Conservation (phyloP, 2,113 vertebrate genomes). For the Sceloporus undulatus region DNA sequence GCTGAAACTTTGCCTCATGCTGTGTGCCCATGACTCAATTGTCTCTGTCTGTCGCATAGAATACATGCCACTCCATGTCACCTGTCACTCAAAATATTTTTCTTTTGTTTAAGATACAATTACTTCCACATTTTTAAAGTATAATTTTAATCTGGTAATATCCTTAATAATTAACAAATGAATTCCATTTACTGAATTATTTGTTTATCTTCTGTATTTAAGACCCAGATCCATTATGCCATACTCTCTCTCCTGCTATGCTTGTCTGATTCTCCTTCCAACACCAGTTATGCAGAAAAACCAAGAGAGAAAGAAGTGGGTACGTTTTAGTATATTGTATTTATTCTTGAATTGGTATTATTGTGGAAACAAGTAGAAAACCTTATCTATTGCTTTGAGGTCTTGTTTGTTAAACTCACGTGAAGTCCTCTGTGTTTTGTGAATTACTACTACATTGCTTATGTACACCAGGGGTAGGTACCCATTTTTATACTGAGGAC, state of each 20-base stretch:
- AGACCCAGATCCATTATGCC: constrained; percentile 88
- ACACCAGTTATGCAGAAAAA: constrained; percentile 89
- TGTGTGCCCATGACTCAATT: too few relatives aligned
- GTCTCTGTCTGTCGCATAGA: too few relatives aligned
- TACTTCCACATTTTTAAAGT: too few relatives aligned
- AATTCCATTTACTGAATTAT: constrained; percentile 36
- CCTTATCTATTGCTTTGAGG: constrained; percentile 30
- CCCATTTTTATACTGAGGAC: neutral
- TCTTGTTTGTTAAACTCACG: constrained; percentile 32
- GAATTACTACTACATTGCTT: neutral
- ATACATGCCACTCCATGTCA: too few relatives aligned
- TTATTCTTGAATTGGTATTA: constrained; percentile 17
- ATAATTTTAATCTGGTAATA: constrained; percentile 4
- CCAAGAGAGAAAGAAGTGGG: constrained; percentile 83
- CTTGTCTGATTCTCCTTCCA: constrained; percentile 93
- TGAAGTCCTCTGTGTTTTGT: constrained; percentile 42
- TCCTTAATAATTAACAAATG: constrained; percentile 35
- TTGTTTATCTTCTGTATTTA: constrained; percentile 61
- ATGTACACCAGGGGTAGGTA: neutral
- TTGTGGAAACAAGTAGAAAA: neutral
- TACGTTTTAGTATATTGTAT: constrained; percentile 63
- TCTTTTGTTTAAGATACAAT: too few relatives aligned
- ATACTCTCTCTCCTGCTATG: constrained; percentile 89
- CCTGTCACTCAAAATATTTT: too few relatives aligned
- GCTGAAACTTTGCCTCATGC: too few relatives aligned